These are phyloP conservation scores for Ypsolopha scabrella DNA, from an alignment of 2,888 invertebrate genomes.

Conservation along the genomic window DNA sequence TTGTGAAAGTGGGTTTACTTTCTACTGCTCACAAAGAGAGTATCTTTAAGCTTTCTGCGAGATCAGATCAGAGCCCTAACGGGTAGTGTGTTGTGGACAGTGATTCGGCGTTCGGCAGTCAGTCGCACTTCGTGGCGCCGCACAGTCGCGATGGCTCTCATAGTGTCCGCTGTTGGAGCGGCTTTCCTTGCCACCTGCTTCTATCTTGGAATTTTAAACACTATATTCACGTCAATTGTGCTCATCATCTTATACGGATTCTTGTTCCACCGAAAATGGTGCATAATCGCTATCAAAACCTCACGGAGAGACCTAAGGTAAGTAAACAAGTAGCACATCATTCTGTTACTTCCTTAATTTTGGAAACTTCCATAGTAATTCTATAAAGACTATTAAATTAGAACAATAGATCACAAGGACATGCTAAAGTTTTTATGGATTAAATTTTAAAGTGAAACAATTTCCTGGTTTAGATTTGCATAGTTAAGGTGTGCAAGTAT, in stretches of 20 bases:
- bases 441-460: too few relatives aligned
- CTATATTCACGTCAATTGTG: constrained; percentile 72
- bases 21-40: too few relatives aligned
- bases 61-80: not conserved
- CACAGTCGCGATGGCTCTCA: constrained; percentile 51
- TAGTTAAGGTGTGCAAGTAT: too few relatives aligned
- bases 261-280: constrained; percentile 80
- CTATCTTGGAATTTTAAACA: constrained; percentile 73
- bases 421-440: too few relatives aligned
- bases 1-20: too few relatives aligned
- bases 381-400: too few relatives aligned
- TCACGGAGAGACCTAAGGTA: constrained; percentile 80
- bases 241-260: constrained; percentile 73
- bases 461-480: too few relatives aligned
- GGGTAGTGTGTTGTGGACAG: constrained; percentile 5
- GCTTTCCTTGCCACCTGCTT: constrained; percentile 56
- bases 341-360: too few relatives aligned
- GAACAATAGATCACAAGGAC: too few relatives aligned
- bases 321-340: constrained; percentile 21
- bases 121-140: constrained; percentile 62
- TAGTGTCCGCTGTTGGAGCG: constrained; percentile 44
- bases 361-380: too few relatives aligned
- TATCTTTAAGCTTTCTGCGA: not conserved
- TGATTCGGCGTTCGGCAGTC: constrained; percentile 36
- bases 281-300: constrained; percentile 81